These are phyloP conservation scores for Sardinella longiceps DNA, from an alignment of 2,797 vertebrate species.

Conservation along the genomic window DNA sequence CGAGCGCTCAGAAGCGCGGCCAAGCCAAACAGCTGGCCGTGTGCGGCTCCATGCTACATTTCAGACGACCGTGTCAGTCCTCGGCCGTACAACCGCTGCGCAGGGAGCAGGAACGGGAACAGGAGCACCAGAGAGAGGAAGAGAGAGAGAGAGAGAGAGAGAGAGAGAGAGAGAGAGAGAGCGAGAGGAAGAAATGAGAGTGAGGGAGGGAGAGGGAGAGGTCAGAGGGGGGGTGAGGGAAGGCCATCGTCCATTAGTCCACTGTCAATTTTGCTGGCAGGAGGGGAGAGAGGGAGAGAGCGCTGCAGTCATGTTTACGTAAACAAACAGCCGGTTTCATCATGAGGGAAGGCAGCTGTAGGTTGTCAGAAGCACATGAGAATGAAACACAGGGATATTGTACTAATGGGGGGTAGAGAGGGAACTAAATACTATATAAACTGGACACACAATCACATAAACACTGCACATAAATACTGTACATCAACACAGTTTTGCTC, in stretches of 20 bases:
- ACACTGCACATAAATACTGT: background rate
- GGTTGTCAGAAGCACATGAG: background rate
- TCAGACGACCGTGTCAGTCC: background rate
- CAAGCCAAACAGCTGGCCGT: conserved; percentile 17
- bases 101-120: background rate
- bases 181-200: too few species aligned
- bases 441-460: background rate
- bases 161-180: background rate
- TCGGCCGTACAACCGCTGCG: background rate
- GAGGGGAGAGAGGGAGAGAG: background rate
- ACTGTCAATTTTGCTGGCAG: background rate
- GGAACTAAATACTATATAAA: background rate
- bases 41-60: conserved; percentile 23
- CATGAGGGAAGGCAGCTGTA: background rate
- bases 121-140: background rate
- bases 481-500: too few species aligned
- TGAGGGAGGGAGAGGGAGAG: background rate
- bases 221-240: background rate
- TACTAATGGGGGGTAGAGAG: background rate
- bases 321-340: background rate
- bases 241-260: too few species aligned
- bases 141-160: background rate
- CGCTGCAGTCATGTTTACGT: background rate
- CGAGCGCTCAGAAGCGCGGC: background rate
- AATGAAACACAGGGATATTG: background rate